phyloP scores from a whole-genome alignment of 2,888 invertebrate species.

The Ectropis crepuscularia region DNA sequence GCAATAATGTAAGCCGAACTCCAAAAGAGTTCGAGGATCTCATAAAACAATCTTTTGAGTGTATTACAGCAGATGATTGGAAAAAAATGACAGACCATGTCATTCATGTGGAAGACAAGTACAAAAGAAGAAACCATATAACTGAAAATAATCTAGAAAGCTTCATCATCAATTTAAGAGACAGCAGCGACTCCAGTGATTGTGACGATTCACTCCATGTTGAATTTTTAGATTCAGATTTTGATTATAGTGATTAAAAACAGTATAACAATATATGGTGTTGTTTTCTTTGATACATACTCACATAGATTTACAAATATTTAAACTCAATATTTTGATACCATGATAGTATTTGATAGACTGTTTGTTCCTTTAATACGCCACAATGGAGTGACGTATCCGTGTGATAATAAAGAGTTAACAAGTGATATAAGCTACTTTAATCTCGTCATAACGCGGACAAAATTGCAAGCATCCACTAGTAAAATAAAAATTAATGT shows the following conservation, averaged over 20 bases:
- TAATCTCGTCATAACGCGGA: constrained; percentile 10
- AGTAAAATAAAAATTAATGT: constrained; percentile 6
- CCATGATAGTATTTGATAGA: constrained; percentile 18
- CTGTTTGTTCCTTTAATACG: constrained; percentile 19
- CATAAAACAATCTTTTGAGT: too few relatives aligned
- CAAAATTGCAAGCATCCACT: constrained; percentile 11
- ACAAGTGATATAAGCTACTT: constrained; percentile 12
- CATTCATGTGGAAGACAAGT: too few relatives aligned
- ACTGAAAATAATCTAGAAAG: too few relatives aligned
- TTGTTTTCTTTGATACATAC: constrained; percentile 20
- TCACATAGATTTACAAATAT: constrained; percentile 19
- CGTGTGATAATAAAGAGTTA: constrained; percentile 14
- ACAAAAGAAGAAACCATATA: too few relatives aligned
- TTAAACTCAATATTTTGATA: constrained; percentile 17
- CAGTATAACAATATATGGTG: constrained; percentile 17
- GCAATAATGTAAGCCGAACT: too few relatives aligned
- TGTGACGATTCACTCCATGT: constrained; percentile 25
- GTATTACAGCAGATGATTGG: too few relatives aligned
- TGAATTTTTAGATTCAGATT: constrained; percentile 24
- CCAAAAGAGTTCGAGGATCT: too few relatives aligned
- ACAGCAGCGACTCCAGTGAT: constrained; percentile 23
- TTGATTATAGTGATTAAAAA: constrained; percentile 23
- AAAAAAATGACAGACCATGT: too few relatives aligned
- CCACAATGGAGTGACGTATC: constrained; percentile 19
- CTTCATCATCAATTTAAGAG: constrained; percentile 31